Evolutionary conservation across 1,140 invertebrate genomes (phyloP).

Genomic region (Hypothenemus hampei): DNA sequence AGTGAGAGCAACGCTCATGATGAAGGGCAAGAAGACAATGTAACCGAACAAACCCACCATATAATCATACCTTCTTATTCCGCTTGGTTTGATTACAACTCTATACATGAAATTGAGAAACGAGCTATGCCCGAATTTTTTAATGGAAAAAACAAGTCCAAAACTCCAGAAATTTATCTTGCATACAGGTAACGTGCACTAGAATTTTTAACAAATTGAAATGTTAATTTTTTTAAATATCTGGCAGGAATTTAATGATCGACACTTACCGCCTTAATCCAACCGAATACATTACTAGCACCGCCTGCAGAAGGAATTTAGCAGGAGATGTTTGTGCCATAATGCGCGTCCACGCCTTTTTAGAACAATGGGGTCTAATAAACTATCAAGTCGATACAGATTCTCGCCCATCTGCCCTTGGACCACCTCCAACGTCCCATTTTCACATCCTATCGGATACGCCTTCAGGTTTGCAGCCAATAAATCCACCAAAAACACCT

Average conservation of each 20-base stretch:
- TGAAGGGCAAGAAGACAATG: slow-evolving; percentile 89
- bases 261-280: slow-evolving; percentile 99
- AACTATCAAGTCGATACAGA: slow-evolving; percentile 97
- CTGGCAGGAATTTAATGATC: slow-evolving; percentile 94
- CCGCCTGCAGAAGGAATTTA: slow-evolving; percentile 94
- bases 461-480: slow-evolving; percentile 90
- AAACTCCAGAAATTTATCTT: slow-evolving; percentile 96
- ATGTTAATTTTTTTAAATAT: background rate
- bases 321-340: slow-evolving; percentile 99
- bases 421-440: slow-evolving; percentile 98
- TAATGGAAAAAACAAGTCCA: slow-evolving; percentile 97
- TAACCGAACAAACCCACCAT: slow-evolving; percentile 98
- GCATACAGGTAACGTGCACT: slow-evolving; percentile 69
- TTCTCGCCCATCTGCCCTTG: slow-evolving; percentile 92
- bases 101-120: slow-evolving; percentile 94
- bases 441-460: slow-evolving; percentile 98
- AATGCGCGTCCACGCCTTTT: slow-evolving; percentile 96
- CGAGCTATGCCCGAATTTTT: slow-evolving; percentile 97
- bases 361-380: slow-evolving; percentile 98
- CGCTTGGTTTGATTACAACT: slow-evolving; percentile 99
- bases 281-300: slow-evolving; percentile 97
- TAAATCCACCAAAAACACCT: slow-evolving; percentile 81
- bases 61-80: slow-evolving; percentile 98
- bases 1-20: slow-evolving; percentile 57
- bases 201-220: background rate